phyloP scores from a whole-genome alignment of 2,113 vertebrate species.

The Anser brachyrhynchus region DNA sequence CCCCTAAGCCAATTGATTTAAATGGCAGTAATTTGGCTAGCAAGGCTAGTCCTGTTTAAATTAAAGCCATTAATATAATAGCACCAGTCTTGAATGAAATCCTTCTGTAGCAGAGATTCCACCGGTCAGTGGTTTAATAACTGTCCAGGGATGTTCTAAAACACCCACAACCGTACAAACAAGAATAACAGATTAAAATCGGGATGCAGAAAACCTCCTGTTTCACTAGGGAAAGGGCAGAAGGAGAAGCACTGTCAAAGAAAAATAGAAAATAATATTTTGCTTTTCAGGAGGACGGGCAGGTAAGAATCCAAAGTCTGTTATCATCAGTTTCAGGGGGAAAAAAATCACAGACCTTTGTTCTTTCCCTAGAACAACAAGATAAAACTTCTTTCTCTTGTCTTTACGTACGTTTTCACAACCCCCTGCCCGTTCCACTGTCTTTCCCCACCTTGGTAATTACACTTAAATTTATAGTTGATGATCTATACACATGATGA shows the following conservation, averaged over 20 bases:
- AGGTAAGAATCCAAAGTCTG: neutral
- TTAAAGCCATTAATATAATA: constrained; percentile 88
- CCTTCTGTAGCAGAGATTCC: constrained; percentile 73
- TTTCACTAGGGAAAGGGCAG: neutral
- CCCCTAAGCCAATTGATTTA: constrained; percentile 86
- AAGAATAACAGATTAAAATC: constrained; percentile 60
- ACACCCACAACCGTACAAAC: constrained; percentile 63
- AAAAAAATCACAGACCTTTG: neutral
- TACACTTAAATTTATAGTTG: neutral
- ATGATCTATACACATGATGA: neutral
- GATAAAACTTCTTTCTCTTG: neutral
- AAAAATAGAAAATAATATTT: neutral
- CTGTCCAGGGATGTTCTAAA: constrained; percentile 72
- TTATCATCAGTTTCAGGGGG: neutral
- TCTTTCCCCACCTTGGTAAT: neutral
- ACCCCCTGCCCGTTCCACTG: neutral
- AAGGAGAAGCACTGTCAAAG: neutral
- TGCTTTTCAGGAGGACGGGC: neutral
- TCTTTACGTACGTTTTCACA: neutral
- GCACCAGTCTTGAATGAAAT: constrained; percentile 79
- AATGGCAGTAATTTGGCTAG: constrained; percentile 86
- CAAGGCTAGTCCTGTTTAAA: constrained; percentile 82
- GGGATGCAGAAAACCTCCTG: constrained; percentile 18
- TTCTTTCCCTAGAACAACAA: neutral
- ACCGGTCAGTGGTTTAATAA: constrained; percentile 79